A percentile compares a stretch with the other conserved stretches of the same genome.
phyloP scores from a whole-genome alignment of 2,888 invertebrate species.

The Zygothrica quintamaculata region DNA sequence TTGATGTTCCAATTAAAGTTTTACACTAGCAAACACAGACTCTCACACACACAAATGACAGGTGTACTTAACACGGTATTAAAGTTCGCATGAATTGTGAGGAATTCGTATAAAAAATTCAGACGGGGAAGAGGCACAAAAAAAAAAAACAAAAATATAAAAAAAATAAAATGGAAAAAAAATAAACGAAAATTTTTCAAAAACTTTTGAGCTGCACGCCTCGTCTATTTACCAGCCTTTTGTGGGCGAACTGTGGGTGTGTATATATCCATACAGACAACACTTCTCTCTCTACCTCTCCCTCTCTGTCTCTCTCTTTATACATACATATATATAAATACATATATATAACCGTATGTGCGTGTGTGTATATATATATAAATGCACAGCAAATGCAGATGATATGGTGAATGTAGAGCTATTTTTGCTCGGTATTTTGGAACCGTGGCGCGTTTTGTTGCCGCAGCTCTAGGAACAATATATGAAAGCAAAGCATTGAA shows the following conservation, averaged over 20 bases:
- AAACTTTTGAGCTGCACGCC: slow-evolving; percentile 23
- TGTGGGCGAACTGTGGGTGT: slow-evolving; percentile 35
- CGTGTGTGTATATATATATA: slow-evolving; percentile 1
- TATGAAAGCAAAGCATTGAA: slow-evolving; percentile 47
- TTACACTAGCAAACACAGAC: slow-evolving; percentile 41
- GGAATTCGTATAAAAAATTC: slow-evolving; percentile 70
- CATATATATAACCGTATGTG: slow-evolving; percentile 14
- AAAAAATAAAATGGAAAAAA: not conserved
- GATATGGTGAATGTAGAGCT: slow-evolving; percentile 1
- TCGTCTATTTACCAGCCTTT: not conserved
- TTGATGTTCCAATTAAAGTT: slow-evolving; percentile 79
- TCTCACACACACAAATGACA: slow-evolving; percentile 27
- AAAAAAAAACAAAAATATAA: slow-evolving; percentile 28
- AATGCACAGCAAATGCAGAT: too few species aligned
- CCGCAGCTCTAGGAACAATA: slow-evolving; percentile 51
- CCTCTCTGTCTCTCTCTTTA: too few species aligned
- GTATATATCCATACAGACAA: slow-evolving; percentile 21
- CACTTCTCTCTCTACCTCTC: too few species aligned
- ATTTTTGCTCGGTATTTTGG: slow-evolving; percentile 23
- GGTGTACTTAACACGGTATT: slow-evolving; percentile 72
- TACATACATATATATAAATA: slow-evolving; percentile 17
- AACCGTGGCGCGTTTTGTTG: slow-evolving; percentile 37
- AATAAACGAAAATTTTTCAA: slow-evolving; percentile 31
- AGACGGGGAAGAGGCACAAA: slow-evolving; percentile 28
- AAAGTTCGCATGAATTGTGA: slow-evolving; percentile 65